phyloP scores from a whole-genome alignment of 2,888 invertebrate species.

The Ctena decussata region DNA sequence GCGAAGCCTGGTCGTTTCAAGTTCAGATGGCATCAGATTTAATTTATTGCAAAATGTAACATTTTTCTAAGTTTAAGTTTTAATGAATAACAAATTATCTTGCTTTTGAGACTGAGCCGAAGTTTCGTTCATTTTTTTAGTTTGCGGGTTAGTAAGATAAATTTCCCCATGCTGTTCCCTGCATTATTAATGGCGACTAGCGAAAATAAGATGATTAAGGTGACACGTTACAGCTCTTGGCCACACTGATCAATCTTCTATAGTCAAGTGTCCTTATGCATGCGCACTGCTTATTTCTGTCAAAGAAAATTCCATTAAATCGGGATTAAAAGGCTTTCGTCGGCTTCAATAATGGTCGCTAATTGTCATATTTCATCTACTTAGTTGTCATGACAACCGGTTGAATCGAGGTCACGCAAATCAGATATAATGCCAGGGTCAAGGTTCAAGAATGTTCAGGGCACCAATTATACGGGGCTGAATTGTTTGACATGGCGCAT shows the following conservation, averaged over 20 bases:
- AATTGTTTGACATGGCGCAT: neutral
- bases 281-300: neutral
- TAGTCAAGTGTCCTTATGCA: neutral
- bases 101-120: too few species aligned
- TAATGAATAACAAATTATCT: too few species aligned
- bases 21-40: too few species aligned
- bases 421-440: neutral
- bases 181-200: neutral
- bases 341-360: neutral
- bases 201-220: slow-evolving; percentile 10
- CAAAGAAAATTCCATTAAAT: slow-evolving; percentile 22
- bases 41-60: too few species aligned
- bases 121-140: too few species aligned
- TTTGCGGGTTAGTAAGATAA: too few species aligned
- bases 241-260: neutral
- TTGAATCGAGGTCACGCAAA: slow-evolving; percentile 6
- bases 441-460: neutral
- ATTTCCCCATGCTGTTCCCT: too few species aligned
- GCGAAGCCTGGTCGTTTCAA: too few species aligned
- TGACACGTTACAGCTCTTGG: neutral
- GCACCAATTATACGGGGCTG: neutral
- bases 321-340: slow-evolving; percentile 4
- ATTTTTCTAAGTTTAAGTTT: too few species aligned
- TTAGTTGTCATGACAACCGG: slow-evolving; percentile 3
- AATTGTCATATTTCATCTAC: slow-evolving; percentile 8